Evolutionary conservation across 2,113 vertebrate species (phyloP), one percentile per base, ranked within the genome.

Genomic region (Lasiurus cinereus): DNA sequence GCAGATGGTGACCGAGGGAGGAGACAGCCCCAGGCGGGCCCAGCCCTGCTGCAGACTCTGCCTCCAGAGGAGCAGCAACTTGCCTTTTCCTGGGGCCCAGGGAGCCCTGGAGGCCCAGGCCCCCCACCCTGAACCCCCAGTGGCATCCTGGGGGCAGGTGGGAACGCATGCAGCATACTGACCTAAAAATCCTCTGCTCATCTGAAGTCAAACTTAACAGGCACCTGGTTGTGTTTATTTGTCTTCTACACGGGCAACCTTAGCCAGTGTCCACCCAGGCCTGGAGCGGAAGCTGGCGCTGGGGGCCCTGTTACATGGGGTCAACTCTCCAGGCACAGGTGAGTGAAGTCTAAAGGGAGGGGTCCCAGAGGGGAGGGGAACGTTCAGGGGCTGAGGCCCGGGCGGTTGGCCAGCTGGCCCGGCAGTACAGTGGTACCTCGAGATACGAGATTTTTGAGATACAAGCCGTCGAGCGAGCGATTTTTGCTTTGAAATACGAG

Each of bases 1-100:
- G 80, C 97, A 97, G 96, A 96, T 95, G 96, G 96, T 29, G 80
- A 54, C 43, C 70, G 3, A 27, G 86, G 92, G 52, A 73, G 43
- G 50, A 22, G 19, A 14, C 15, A 72, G 31, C 33, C 87, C 83
- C 48, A 6, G 3, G 78, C 8, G 2, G 9, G 43, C 70, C 14
- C 62, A 18, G 69, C 48, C 22, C 66, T 2, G 21, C 72, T 29
- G 54, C 62, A 62, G 59, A 15, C 29, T 0, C 56, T 27, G 72
- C 24, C 69, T 66, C 31, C 2, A 48, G 69, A 52, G 14, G 31
- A 12, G 59, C 22, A 29, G 0, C 18, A 2, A 33, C 22, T 29
- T 14, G 48, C 19, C 94, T 27, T 10, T 54, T 76, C 73, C 43
- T 19, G 22, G 52, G 13, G 12, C 50, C 18, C 19, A 50, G 19